Percentiles rank a stretch among this genome's conserved stretches.
These are phyloP conservation scores for Magallana nippona DNA, from an alignment of 2,888 invertebrate genomes.

Conservation along the genomic window DNA sequence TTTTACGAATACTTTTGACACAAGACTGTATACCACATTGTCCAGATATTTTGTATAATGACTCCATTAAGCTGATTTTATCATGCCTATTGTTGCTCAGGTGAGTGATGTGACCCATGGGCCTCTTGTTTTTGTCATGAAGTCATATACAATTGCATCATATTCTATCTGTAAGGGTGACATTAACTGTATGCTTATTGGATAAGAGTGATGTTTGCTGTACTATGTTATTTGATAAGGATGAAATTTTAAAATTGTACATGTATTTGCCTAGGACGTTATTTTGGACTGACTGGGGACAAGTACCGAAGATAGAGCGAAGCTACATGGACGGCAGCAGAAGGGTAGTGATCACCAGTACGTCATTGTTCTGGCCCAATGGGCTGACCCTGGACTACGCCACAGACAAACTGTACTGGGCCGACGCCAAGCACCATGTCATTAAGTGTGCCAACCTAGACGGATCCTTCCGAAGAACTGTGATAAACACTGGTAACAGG, in stretches of 20 bases:
- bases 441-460: slow-evolving; percentile 91
- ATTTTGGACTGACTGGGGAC: slow-evolving; percentile 96
- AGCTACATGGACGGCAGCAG: slow-evolving; percentile 92
- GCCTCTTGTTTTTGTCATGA: too few relatives aligned
- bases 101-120: too few relatives aligned
- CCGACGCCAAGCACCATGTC: slow-evolving; percentile 90
- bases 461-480: slow-evolving; percentile 84
- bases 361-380: slow-evolving; percentile 90
- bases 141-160: too few relatives aligned
- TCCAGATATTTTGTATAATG: too few relatives aligned
- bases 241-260: slow-evolving; percentile 11
- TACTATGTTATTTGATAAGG: background rate
- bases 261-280: slow-evolving; percentile 84
- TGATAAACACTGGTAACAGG: slow-evolving; percentile 74
- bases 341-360: slow-evolving; percentile 85
- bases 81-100: too few relatives aligned
- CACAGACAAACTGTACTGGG: slow-evolving; percentile 90
- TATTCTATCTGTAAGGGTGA: background rate
- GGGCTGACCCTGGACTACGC: slow-evolving; percentile 90
- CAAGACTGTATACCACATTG: too few relatives aligned
- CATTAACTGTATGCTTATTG: background rate
- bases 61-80: too few relatives aligned
- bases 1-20: too few relatives aligned
- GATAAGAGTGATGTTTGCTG: too few relatives aligned
- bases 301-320: slow-evolving; percentile 89